Evolutionary conservation across 2,797 vertebrate species (phyloP).

Genomic region (Etheostoma nigrum): DNA sequence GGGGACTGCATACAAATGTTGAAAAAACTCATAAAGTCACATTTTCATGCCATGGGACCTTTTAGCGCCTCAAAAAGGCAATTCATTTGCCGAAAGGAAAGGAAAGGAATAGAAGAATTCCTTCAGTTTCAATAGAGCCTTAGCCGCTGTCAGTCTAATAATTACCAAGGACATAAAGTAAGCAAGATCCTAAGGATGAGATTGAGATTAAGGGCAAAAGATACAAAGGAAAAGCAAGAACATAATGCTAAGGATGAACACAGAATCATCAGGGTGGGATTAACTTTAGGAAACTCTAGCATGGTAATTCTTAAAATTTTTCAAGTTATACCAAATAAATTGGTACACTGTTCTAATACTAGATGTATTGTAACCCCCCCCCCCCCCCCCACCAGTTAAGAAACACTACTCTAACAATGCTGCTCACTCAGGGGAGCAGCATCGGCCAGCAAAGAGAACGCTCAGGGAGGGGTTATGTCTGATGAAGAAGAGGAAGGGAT

Average conservation of each 20-base stretch:
- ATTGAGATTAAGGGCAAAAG: not conserved
- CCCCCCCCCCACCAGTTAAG: not conserved
- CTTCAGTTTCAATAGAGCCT: too few species aligned
- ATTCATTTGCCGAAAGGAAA: too few species aligned
- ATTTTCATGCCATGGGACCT: too few species aligned
- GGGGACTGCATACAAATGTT: too few species aligned
- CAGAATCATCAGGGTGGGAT: not conserved
- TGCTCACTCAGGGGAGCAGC: slow-evolving; percentile 72
- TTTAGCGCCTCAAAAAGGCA: too few species aligned
- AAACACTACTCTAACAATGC: not conserved
- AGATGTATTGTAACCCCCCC: not conserved
- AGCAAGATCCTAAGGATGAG: not conserved
- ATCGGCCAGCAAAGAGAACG: slow-evolving; percentile 90
- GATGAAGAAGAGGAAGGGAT: slow-evolving; percentile 95
- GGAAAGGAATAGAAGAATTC: too few species aligned
- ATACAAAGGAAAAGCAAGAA: too few species aligned
- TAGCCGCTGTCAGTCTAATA: not conserved
- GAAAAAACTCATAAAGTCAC: too few species aligned
- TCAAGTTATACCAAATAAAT: not conserved
- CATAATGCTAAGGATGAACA: too few species aligned
- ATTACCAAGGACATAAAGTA: not conserved
- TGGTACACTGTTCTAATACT: not conserved
- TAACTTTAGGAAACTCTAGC: not conserved
- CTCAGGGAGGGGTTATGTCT: slow-evolving; percentile 82
- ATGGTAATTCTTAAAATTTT: not conserved